Percentiles rank a stretch among this genome's conserved stretches.
Conservation (phyloP, 2,113 vertebrate species). For the Notothenia rossii region DNA sequence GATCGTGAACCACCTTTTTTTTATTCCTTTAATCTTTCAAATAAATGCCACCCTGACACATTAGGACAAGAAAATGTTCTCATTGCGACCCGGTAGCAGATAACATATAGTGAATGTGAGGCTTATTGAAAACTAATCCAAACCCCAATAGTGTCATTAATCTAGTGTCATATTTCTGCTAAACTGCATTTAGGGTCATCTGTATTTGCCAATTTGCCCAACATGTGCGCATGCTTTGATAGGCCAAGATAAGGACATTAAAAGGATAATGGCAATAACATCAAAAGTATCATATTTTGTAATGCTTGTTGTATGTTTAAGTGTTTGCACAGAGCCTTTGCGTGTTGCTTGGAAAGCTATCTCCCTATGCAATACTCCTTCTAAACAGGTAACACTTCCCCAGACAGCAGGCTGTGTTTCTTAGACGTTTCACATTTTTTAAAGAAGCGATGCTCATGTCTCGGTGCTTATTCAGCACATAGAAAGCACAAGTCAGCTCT, state of each 20-base stretch:
- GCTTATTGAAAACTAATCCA: too few relatives aligned
- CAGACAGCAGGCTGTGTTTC: conserved; percentile 38
- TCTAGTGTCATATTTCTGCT: background rate
- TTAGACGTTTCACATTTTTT: conserved; percentile 38
- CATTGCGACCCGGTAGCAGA: background rate
- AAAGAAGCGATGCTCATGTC: conserved; percentile 40
- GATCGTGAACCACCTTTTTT: too few relatives aligned
- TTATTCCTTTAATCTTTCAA: background rate
- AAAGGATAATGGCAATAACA: background rate
- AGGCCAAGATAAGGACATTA: background rate
- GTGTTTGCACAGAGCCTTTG: background rate
- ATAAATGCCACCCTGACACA: background rate
- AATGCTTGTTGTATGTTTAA: background rate
- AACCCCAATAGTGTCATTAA: too few relatives aligned
- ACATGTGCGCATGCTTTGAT: background rate
- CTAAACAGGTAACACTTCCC: conserved; percentile 59
- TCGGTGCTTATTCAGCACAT: conserved; percentile 67
- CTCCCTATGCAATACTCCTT: conserved; percentile 10
- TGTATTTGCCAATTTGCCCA: background rate
- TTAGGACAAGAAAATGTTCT: background rate
- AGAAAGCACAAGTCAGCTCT: conserved; percentile 63
- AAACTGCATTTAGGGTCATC: background rate
- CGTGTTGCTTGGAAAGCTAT: conserved; percentile 43
- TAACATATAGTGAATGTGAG: too few relatives aligned
- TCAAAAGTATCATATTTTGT: background rate